phyloP scores from a whole-genome alignment of 2,888 invertebrate genomes.

The Trachelus tabidus region DNA sequence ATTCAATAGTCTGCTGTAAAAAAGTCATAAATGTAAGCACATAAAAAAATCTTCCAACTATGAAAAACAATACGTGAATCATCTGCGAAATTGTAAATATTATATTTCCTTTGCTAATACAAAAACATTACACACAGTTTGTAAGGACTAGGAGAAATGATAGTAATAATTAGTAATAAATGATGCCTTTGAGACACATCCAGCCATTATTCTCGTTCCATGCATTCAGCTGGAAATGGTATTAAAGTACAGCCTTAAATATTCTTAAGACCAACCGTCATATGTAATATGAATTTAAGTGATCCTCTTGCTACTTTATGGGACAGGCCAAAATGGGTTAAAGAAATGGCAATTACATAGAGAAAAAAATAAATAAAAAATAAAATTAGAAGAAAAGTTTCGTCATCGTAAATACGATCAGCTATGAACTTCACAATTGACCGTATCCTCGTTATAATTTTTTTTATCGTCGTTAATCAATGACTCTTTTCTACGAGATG shows the following conservation, averaged over 20 bases:
- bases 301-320: neutral
- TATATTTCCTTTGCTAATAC: constrained; percentile 59
- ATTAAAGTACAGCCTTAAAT: constrained; percentile 7
- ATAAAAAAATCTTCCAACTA: neutral
- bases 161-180: constrained; percentile 46
- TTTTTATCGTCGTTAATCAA: neutral
- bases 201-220: constrained; percentile 31
- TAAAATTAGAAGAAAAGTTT: neutral
- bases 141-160: constrained; percentile 52
- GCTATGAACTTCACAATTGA: neutral
- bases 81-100: constrained; percentile 55
- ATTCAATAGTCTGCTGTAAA: neutral
- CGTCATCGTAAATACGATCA: constrained; percentile 2
- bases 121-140: constrained; percentile 57
- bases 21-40: neutral
- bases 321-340: neutral
- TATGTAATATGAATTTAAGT: constrained; percentile 6
- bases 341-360: neutral
- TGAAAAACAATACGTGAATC: neutral
- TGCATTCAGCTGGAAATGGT: constrained; percentile 7
- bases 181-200: constrained; percentile 35
- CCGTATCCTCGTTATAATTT: neutral
- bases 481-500: neutral
- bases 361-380: neutral
- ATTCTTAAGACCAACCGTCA: constrained; percentile 11